A percentile compares a stretch with the other conserved stretches of the same genome.
phyloP scores from a whole-genome alignment of 1,140 invertebrate species.

The Steinernema feltiae region DNA sequence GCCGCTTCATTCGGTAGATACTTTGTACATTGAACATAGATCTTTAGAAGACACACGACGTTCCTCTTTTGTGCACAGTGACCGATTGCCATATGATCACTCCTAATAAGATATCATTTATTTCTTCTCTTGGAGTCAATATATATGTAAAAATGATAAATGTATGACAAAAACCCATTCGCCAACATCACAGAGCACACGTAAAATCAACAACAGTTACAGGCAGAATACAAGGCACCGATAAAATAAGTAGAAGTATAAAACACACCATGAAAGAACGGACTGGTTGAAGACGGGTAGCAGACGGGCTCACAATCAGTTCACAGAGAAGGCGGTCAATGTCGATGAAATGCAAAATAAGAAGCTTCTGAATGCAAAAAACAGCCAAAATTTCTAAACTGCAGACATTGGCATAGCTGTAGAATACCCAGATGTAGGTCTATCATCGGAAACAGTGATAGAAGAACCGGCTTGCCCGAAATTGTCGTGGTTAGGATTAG shows the following conservation, averaged over 20 bases:
- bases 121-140: neutral
- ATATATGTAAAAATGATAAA: conserved; percentile 7
- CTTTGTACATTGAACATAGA: neutral
- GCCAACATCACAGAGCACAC: too few relatives aligned
- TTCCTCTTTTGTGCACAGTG: neutral
- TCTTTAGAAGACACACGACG: neutral
- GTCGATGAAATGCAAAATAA: too few relatives aligned
- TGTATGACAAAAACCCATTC: too few relatives aligned
- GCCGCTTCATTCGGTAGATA: neutral
- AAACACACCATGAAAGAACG: too few relatives aligned
- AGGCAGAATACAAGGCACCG: neutral
- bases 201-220: neutral
- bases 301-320: too few relatives aligned
- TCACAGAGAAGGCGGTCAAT: too few relatives aligned
- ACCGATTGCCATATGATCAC: neutral
- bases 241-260: too few relatives aligned
- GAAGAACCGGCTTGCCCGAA: too few relatives aligned
- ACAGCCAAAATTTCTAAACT: too few relatives aligned
- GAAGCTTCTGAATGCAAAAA: too few relatives aligned
- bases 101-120: conserved; percentile 12
- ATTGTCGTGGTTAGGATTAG: too few relatives aligned
- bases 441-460: neutral
- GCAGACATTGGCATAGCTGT: neutral
- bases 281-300: too few relatives aligned
- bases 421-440: neutral